Evolutionary conservation across 1,140 invertebrate genomes (phyloP), one percentile per base, ranked within the genome.

Genomic region (Magallana gigas): DNA sequence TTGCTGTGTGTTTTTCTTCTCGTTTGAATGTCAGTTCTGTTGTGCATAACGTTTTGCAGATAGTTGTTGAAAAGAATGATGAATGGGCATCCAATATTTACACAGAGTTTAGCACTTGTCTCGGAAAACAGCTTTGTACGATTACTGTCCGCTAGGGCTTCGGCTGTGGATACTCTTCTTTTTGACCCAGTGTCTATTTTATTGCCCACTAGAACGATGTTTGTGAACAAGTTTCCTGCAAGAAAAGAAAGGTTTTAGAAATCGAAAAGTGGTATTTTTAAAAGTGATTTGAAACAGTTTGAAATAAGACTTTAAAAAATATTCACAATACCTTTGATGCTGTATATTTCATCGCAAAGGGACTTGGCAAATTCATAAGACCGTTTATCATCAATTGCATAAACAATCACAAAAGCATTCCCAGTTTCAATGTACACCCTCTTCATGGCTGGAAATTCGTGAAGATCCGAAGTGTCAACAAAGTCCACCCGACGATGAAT

Each of bases 401-500:
- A 71, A 11, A 71, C 18, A 4, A 71, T 8, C 9, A 71, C 64
- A 11, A 71, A 71, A 11, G 64, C 64, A 9, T 71, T 18, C 11
- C 64, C 64, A n/a, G 4, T 71, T 18, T 71, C 18, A 8, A 71
- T 71, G 18, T 71, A 71, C 7, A 71, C 64, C 11, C 29, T 23
- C 29, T 71, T 71, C 64, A 71, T 71, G 64, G 64, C 9, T 23
- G 64, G 64, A 71, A 23, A 71, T 7, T 71, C 64, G 29, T 71
- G 0, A 11, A 71, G 64, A 23, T 71, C 18, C 0, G 9, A 11
- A 23, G 29, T 71, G 29, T 71, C 64, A 4, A 71, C 18, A 71
- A 71, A 71, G 0, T 71, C 64, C 64, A 71, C 64, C 29, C 64
- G n/a, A 29, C 29, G 64, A 29, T 71, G 29, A 18, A 23, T 0